phyloP scores from a whole-genome alignment of 35 echinoderm and acorn worm genomes.

The Ophiothrix spiculata region DNA sequence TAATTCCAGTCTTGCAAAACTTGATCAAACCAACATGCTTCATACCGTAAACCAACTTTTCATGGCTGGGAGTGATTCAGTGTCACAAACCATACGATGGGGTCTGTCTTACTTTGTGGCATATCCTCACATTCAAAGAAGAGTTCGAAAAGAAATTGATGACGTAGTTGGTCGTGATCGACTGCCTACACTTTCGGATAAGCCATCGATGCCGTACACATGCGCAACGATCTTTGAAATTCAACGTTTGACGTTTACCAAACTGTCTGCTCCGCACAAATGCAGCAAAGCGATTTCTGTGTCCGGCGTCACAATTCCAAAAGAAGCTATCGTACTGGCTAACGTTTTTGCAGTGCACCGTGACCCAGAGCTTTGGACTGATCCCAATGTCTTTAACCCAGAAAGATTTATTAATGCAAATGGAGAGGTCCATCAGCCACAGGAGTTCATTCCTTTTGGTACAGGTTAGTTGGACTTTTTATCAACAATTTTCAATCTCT shows the following conservation, averaged over 20 bases:
- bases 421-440: not conserved
- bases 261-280: not conserved
- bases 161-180: slow-evolving; percentile 13
- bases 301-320: slow-evolving; percentile 12
- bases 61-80: slow-evolving; percentile 12
- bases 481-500: too few species aligned
- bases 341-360: not conserved
- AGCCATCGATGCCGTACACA: slow-evolving; percentile 5
- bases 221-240: not conserved
- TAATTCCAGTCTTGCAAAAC: not conserved
- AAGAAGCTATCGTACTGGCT: slow-evolving; percentile 17
- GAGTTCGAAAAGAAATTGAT: slow-evolving; percentile 20
- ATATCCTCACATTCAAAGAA: slow-evolving; percentile 10
- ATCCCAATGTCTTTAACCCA: slow-evolving; percentile 13
- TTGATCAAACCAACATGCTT: not conserved
- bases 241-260: not conserved
- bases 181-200: slow-evolving; percentile 6
- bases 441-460: slow-evolving; percentile 25
- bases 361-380: slow-evolving; percentile 19
- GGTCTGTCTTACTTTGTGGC: not conserved
- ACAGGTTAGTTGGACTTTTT: too few species aligned
- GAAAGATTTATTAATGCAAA: slow-evolving; percentile 34
- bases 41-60: not conserved
- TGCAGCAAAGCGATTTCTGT: not conserved
- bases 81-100: slow-evolving; percentile 2